Conservation (phyloP, 2,113 vertebrate species). For the Pyxicephalus adspersus region DNA sequence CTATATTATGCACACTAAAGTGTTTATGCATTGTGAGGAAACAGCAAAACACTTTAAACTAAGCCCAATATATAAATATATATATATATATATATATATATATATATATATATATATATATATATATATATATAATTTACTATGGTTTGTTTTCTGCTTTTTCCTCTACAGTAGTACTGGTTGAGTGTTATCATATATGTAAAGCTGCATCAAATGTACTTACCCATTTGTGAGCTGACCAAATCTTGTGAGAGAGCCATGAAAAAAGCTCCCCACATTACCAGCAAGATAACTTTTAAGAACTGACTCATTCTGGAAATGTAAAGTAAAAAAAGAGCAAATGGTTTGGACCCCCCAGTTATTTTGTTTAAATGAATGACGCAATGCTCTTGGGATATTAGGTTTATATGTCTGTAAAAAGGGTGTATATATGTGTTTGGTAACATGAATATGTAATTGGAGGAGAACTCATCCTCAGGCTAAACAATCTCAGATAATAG, state of each 20-base stretch:
- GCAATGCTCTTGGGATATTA: background rate
- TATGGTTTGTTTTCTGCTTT: too few species aligned
- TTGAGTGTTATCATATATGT: background rate
- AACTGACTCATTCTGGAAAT: background rate
- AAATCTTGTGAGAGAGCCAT: slow-evolving; percentile 1
- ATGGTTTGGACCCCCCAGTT: background rate
- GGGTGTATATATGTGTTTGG: background rate
- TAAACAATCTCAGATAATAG: background rate
- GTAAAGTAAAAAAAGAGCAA: too few species aligned
- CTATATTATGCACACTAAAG: too few species aligned
- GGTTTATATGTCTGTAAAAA: background rate
- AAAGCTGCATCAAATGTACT: background rate
- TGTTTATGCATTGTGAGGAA: too few species aligned
- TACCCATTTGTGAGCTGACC: background rate
- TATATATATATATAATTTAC: too few species aligned
- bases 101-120: too few species aligned
- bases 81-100: too few species aligned
- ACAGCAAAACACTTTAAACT: too few species aligned
- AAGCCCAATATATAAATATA: too few species aligned
- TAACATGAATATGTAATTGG: background rate
- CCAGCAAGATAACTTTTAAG: background rate
- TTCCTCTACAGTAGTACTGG: too few species aligned
- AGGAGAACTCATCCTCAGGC: background rate
- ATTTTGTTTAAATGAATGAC: background rate
- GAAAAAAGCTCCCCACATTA: background rate